Evolutionary conservation across 1,140 invertebrate species (phyloP).

Genomic region (Oryzaephilus surinamensis): DNA sequence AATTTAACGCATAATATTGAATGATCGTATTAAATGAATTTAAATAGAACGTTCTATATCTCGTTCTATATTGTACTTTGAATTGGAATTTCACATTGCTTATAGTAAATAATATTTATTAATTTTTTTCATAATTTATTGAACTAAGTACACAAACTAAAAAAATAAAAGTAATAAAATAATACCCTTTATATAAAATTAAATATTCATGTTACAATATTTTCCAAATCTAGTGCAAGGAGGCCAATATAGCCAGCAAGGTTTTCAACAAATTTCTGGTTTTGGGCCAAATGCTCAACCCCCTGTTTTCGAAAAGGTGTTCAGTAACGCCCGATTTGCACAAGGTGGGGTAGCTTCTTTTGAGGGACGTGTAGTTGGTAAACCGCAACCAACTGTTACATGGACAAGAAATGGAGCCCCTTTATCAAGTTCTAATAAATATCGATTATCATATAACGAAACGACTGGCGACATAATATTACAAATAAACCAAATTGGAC

Average conservation of each 20-base stretch:
- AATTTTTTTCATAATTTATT: no score
- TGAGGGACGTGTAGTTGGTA: conserved; percentile 81
- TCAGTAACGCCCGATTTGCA: conserved; percentile 85
- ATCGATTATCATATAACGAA: conserved; percentile 79
- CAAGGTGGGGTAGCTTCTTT: conserved; percentile 88
- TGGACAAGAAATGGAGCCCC: conserved; percentile 87
- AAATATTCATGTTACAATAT: conserved; percentile 9
- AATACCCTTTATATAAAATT: no score
- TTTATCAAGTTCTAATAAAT: conserved; percentile 69
- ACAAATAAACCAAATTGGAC: conserved; percentile 81
- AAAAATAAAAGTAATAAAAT: no score
- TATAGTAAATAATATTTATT: no score
- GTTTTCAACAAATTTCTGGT: conserved; percentile 48
- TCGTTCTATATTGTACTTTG: no score
- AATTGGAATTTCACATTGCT: no score
- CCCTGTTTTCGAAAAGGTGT: conserved; percentile 87
- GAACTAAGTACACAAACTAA: no score
- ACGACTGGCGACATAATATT: conserved; percentile 75
- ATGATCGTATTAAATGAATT: no score
- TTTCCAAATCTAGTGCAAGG: conserved; percentile 39
- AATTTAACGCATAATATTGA: no score
- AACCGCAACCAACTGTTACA: conserved; percentile 85
- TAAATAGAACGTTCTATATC: no score
- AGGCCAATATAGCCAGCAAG: conserved; percentile 37
- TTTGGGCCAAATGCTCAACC: conserved; percentile 51